Base-by-base conservation (phyloP, 2,797 vertebrate species). In the Pipistrellus pipistrellus region DNA sequence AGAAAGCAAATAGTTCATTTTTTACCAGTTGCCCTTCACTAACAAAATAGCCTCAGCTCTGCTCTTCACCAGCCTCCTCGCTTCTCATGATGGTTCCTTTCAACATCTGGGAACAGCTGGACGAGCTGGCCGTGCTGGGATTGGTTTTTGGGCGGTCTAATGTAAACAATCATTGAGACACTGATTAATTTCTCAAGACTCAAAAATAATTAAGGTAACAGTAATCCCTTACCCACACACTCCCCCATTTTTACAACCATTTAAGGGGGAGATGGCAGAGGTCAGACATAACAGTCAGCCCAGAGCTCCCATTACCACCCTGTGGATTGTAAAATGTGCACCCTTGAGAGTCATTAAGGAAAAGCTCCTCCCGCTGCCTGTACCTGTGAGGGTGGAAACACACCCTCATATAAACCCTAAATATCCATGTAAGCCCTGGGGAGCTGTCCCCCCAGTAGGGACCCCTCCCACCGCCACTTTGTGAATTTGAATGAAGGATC, bases 101-200 rank as follows among this genome's bases (percentile, higher is more conserved):
- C 96, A 97, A 95, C 97, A 97, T 97, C 95, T 96, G 94, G 23
- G 90, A 96, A 89, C 96, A 97, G 95, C 96, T 97, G 96, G 85
- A 88, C 2, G 0, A 18, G 35, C 64, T 18, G 11, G 72, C 38
- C 12, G 8, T 18, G 35, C 66, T 21, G 44, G 35, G 48, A 12
- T 68, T n/a, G 3, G 57, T 86, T 72, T 80, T 90, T 59, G 12
- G 41, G 46, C 0, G 62, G 92, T 51, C 80, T 81, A 84, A 92
- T 2, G 35, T 96, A 95, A 96, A 94, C 94, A 97, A 88, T 82
- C 78, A 46, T 15, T 11, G 41, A 32, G 94, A 95, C 96, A 96
- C 88, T 96, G 96, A 97, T 97, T 94, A 95, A 96, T 96, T 96
- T 93, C 90, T 88, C 90, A 85, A 95, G 96, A 84, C 90, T 88